phyloP scores from a whole-genome alignment of 1,140 invertebrate species.

The Nephila pilipes region DNA sequence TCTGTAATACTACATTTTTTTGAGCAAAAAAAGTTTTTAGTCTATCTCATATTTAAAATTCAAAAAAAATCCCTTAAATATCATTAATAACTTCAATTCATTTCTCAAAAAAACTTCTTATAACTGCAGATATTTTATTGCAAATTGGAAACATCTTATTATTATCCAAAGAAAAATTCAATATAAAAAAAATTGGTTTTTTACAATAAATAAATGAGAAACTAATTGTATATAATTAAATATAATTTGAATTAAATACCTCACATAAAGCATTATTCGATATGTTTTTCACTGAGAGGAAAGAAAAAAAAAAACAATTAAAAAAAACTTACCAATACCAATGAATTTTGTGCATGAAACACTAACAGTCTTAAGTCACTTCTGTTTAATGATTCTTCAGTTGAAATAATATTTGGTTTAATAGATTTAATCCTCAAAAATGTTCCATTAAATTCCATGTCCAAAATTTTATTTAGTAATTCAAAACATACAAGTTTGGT shows the following conservation, averaged over 20 bases:
- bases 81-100: too few relatives aligned
- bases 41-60: too few relatives aligned
- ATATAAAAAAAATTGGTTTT: too few relatives aligned
- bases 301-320: neutral
- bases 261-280: neutral
- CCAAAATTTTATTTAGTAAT: neutral
- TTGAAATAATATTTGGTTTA: neutral
- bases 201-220: too few relatives aligned
- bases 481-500: neutral
- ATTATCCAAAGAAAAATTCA: too few relatives aligned
- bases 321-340: neutral
- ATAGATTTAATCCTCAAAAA: neutral
- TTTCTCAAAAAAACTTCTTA: too few relatives aligned
- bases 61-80: too few relatives aligned
- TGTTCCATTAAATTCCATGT: neutral
- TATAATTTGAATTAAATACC: neutral
- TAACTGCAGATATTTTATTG: too few relatives aligned
- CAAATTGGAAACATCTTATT: too few relatives aligned
- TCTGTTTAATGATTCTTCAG: neutral
- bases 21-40: too few relatives aligned
- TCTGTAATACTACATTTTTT: too few relatives aligned
- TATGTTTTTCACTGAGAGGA: too few relatives aligned
- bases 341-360: conserved; percentile 24
- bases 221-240: neutral
- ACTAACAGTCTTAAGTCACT: conserved; percentile 26